Evolutionary conservation across 2,113 vertebrate genomes (phyloP).

Genomic region (Chauna torquata): DNA sequence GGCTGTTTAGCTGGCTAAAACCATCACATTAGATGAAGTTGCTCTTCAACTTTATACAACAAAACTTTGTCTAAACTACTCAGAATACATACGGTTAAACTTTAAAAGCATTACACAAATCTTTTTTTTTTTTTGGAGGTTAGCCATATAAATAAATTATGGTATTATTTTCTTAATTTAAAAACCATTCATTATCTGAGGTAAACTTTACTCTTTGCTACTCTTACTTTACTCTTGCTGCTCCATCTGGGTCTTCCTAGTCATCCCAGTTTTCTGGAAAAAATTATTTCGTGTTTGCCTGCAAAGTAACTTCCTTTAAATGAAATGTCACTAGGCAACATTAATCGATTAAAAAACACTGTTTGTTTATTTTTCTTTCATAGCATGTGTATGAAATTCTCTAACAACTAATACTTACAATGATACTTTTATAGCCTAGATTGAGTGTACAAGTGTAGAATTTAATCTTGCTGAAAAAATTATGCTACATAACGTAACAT

Average conservation of each 20-base stretch:
- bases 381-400: not conserved
- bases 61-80: not conserved
- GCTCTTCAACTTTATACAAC: not conserved
- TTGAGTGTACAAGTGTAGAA: not conserved
- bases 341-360: not conserved
- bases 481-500: not conserved
- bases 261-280: not conserved
- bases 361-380: not conserved
- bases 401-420: not conserved
- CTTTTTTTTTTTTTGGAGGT: not conserved
- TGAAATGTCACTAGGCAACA: not conserved
- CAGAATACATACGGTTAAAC: not conserved
- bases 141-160: not conserved
- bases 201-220: not conserved
- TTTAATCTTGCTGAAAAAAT: not conserved
- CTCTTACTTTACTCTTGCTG: too few species aligned
- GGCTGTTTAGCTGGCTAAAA: too few species aligned
- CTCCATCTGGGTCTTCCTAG: not conserved
- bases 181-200: not conserved
- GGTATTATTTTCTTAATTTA: not conserved
- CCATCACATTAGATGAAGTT: not conserved
- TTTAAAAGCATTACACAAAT: not conserved
- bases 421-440: not conserved
- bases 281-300: not conserved
- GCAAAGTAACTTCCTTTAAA: not conserved